Percentiles rank a stretch among this genome's conserved stretches.
These are phyloP conservation scores for Cyclina sinensis DNA, from an alignment of 1,140 invertebrate genomes.

Conservation along the genomic window DNA sequence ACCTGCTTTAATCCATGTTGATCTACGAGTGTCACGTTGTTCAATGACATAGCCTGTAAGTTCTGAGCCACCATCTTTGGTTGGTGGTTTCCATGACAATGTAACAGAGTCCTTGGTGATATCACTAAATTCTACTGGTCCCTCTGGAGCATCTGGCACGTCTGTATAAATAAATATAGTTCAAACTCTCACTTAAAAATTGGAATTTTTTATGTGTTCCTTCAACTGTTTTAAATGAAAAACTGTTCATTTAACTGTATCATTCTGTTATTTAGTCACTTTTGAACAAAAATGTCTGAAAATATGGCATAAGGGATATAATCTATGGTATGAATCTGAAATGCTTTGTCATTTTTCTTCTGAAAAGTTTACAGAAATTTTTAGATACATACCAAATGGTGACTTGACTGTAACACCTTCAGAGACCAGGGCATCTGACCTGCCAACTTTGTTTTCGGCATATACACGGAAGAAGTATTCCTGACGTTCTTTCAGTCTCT, in stretches of 20 bases:
- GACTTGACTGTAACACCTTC: slow-evolving; percentile 95
- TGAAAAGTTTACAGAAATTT: too few species aligned
- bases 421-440: slow-evolving; percentile 94
- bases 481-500: slow-evolving; percentile 90
- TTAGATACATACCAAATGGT: slow-evolving; percentile 89
- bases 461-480: slow-evolving; percentile 89
- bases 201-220: too few species aligned
- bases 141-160: slow-evolving; percentile 95
- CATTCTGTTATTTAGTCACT: too few species aligned
- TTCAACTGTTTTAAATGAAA: too few species aligned
- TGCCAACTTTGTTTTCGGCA: slow-evolving; percentile 97
- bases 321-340: too few species aligned
- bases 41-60: slow-evolving; percentile 85
- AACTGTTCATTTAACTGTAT: too few species aligned
- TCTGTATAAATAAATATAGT: slow-evolving; percentile 90
- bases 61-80: slow-evolving; percentile 91
- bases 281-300: too few species aligned
- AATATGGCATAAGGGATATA: too few species aligned
- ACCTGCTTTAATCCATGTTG: slow-evolving; percentile 92
- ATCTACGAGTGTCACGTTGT: slow-evolving; percentile 80
- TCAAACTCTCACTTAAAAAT: too few species aligned
- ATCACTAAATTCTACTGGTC: slow-evolving; percentile 92
- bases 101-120: slow-evolving; percentile 98
- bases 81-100: slow-evolving; percentile 98
- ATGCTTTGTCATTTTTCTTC: too few species aligned